Evolutionary conservation across 1,140 invertebrate genomes (phyloP), one percentile per base, ranked within the genome.

Genomic region (Zaprionus kolodkinae): DNA sequence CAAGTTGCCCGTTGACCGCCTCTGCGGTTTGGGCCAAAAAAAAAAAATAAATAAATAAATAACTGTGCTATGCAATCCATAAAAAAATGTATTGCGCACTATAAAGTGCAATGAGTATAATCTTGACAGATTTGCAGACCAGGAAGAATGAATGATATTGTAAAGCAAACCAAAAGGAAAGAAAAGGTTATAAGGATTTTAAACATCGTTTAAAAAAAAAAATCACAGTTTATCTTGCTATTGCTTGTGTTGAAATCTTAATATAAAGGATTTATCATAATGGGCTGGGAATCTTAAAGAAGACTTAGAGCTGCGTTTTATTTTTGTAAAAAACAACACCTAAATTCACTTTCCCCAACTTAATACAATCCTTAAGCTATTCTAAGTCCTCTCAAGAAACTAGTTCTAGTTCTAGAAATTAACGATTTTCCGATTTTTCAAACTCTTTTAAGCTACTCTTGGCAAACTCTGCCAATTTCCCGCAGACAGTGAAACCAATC

Each of bases 41-140:
- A 60, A 25, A 70, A 40, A 64, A 30, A 6, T 0, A n/a, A n/a
- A n/a, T n/a, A n/a, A n/a, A 30, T 5, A 30, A 30, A 30, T 2
- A 30, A 30, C 25, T 27, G 25, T 27, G 55, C 54, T 56, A 21
- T 60, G 43, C 30, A 61, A 15, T 0, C 15, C 7, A 15, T 15
- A 36, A 11, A 36, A 59, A 13, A 10, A 36, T 50, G 21, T 59
- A 66, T 77, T 60, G 17, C 13, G 72, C 79, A 74, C 66, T 75
- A 74, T 50, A 50, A 72, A 78, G 83, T 71, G 60, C 77, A 72
- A 57, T 62, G 36, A 48, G n/a, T 71, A 70, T 59, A 70, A 75
- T 70, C 66, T 54, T 52, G 67, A 57, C 30, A 43, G 48, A 60
- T 70, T 52, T 25, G 48, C 15, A 7, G 52, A 55, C 27, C 13